Base-by-base conservation (phyloP, 2,797 vertebrate species). In the Sebastolobus alascanus region DNA sequence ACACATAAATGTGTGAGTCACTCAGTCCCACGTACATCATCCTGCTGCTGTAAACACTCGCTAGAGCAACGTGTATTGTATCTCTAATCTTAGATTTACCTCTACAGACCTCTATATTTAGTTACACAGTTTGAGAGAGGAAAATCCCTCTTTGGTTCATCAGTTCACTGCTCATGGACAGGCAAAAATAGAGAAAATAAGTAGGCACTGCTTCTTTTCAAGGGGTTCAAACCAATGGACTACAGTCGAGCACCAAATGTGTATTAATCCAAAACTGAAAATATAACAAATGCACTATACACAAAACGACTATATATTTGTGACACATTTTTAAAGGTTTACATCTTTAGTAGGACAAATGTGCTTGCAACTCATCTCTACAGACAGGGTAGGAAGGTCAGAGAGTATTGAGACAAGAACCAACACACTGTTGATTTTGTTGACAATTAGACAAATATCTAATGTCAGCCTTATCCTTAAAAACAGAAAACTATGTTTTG, bases 1-100 rank as follows among this genome's bases (percentile, higher is more conserved):
- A 43, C 43, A 69, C 43, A 66, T 22, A 31, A 50, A 11, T 38
- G 37, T 38, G 55, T 71, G 54, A 73, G 71, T 63, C 35, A 66
- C 25, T 79, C 18, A 10, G 56, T 60, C 38, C 55, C 50, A 40
- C 50, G 65, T 18, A 70, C 31, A 54, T 4, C 55, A 10, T 52
- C 13, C 22, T 35, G 12, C 10, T 56, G 25, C 31, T 63, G 67
- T 27, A 38, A 64, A 59, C 18, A 50, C 38, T 64, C 16, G 40
- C n/a, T 43, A 18, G 1, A 40, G 50, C 38, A 68, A 58, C 25
- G 16, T 54, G 25, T 46, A 12, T 10, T 22, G 20, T 38, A 38
- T 55, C 14, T 31, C 2, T 61, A 29, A 31, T 52, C 29, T 67
- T 31, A 37, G 16, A 50, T 38, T 29, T 18, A 55, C 13, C 18